A percentile compares a stretch with the other conserved stretches of the same genome.
Conservation (phyloP, 1,140 invertebrate genomes). For the Spodoptera frugiperda region DNA sequence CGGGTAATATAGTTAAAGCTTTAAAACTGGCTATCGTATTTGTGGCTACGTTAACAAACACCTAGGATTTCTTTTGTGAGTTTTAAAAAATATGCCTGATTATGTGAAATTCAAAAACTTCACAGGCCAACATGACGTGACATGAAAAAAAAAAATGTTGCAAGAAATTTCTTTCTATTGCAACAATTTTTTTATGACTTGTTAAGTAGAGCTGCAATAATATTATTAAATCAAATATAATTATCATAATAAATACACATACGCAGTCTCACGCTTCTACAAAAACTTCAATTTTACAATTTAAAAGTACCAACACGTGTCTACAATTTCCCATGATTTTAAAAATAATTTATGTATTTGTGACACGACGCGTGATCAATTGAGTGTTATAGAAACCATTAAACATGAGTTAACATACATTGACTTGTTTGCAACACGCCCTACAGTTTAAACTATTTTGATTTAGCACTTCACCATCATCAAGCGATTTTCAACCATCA, state of each 20-base stretch:
- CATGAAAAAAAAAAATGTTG: too few species aligned
- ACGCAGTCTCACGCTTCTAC: slow-evolving; percentile 51
- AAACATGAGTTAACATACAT: slow-evolving; percentile 74
- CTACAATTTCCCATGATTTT: slow-evolving; percentile 65
- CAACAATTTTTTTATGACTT: too few species aligned
- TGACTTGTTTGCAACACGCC: slow-evolving; percentile 70
- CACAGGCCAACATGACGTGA: too few species aligned
- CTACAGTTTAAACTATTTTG: slow-evolving; percentile 77
- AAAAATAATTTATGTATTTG: slow-evolving; percentile 67
- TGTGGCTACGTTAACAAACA: too few species aligned
- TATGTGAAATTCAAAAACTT: too few species aligned
- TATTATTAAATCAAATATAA: slow-evolving; percentile 5
- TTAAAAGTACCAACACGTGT: slow-evolving; percentile 56
- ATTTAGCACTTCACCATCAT: slow-evolving; percentile 58
- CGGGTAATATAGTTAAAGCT: too few species aligned
- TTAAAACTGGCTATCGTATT: too few species aligned
- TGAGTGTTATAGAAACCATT: slow-evolving; percentile 82
- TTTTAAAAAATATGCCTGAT: too few species aligned
- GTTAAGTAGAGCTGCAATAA: background rate
- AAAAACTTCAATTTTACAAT: slow-evolving; percentile 60
- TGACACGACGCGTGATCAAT: slow-evolving; percentile 73
- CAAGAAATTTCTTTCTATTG: too few species aligned
- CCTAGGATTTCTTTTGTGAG: too few species aligned
- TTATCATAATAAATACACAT: slow-evolving; percentile 11
- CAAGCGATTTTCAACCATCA: slow-evolving; percentile 53